These are phyloP conservation scores for Microchirus variegatus DNA, from an alignment of 2,797 vertebrate species.

Conservation along the genomic window DNA sequence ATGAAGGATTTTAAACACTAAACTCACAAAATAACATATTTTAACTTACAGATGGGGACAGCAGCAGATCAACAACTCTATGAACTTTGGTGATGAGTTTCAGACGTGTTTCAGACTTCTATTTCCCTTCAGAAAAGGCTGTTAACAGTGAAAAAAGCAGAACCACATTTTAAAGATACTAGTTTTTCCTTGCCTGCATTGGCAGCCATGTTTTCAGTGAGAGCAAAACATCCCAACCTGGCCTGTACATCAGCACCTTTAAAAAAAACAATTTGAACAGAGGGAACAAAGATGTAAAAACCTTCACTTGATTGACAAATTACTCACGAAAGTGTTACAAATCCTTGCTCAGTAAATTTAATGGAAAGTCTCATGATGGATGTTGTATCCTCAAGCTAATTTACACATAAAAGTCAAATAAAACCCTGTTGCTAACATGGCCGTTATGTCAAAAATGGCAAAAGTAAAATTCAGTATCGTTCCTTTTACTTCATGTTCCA, in stretches of 20 bases:
- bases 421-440: neutral
- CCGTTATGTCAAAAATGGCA: neutral
- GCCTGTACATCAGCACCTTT: neutral
- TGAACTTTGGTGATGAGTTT: too few relatives aligned
- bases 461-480: neutral
- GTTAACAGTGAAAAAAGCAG: too few relatives aligned
- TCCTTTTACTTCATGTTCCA: neutral
- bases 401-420: slow-evolving; percentile 7
- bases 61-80: too few relatives aligned
- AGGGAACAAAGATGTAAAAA: slow-evolving; percentile 6
- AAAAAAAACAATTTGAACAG: slow-evolving; percentile 21
- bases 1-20: too few relatives aligned
- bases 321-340: slow-evolving; percentile 18
- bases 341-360: slow-evolving; percentile 33
- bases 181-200: too few relatives aligned
- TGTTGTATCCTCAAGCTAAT: slow-evolving; percentile 1
- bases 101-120: too few relatives aligned
- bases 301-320: slow-evolving; percentile 6
- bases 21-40: too few relatives aligned
- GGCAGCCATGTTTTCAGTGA: too few relatives aligned
- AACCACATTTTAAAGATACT: too few relatives aligned
- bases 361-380: slow-evolving; percentile 16
- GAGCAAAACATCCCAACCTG: too few relatives aligned
- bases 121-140: too few relatives aligned
- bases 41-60: too few relatives aligned